Percentiles rank a stretch among this genome's conserved stretches.
Conservation (phyloP, 2,113 vertebrate species). For the Urocynchramus pylzowi region DNA sequence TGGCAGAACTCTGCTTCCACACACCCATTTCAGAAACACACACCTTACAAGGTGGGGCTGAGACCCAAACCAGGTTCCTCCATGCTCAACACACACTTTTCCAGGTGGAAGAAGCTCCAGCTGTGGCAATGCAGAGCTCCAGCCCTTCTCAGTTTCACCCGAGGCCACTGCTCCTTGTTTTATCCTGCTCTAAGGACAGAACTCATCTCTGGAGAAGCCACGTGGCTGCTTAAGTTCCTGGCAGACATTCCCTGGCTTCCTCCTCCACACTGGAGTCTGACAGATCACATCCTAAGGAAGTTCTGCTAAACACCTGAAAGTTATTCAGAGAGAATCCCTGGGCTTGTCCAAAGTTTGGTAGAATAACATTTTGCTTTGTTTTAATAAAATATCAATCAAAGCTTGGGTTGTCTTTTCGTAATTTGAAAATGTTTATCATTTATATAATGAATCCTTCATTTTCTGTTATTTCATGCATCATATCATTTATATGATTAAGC, state of each 20-base stretch:
- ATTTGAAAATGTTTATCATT: background rate
- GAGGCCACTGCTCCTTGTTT: background rate
- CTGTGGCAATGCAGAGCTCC: background rate
- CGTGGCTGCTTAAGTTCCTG: accelerated
- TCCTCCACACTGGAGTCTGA: background rate
- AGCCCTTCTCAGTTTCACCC: background rate
- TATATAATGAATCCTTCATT: background rate
- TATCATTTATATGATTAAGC: background rate
- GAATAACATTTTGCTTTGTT: background rate
- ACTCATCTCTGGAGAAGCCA: background rate
- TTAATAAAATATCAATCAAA: background rate
- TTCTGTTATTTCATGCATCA: background rate
- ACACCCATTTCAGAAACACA: background rate
- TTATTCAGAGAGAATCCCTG: background rate
- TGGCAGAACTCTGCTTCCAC: background rate
- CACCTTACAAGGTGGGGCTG: accelerated
- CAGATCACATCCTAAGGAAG: background rate
- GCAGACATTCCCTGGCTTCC: background rate
- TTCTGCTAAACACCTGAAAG: background rate
- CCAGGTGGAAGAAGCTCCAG: background rate
- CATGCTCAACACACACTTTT: background rate
- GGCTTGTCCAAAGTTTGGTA: background rate
- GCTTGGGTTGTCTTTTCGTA: background rate
- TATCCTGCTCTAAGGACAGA: background rate
- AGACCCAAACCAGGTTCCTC: accelerated